Conservation (phyloP, 1,140 invertebrate species). For the Sycophila sp. region DNA sequence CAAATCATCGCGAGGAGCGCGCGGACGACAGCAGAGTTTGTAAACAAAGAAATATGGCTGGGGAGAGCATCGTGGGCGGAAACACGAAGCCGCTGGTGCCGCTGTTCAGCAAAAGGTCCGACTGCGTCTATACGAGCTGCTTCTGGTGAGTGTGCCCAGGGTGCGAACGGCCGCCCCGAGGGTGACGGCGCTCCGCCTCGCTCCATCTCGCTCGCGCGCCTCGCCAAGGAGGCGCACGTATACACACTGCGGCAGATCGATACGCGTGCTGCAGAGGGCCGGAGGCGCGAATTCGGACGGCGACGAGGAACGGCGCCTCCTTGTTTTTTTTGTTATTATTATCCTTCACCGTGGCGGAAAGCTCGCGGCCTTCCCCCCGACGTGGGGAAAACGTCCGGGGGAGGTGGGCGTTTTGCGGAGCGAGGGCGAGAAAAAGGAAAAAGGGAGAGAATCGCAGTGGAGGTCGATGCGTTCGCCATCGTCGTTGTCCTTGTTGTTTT, state of each 20-base stretch:
- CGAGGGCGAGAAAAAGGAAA: not conserved
- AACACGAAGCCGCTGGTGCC: constrained; percentile 63
- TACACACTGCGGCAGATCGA: constrained; percentile 54
- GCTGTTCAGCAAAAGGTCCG: constrained; percentile 61
- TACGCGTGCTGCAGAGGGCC: constrained; percentile 47
- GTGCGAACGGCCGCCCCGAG: too few species aligned
- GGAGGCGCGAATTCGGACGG: too few species aligned
- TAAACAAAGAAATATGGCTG: constrained; percentile 55
- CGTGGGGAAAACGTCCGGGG: too few species aligned
- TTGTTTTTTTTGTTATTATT: too few species aligned
- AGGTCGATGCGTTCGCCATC: not conserved
- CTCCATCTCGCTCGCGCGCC: too few species aligned
- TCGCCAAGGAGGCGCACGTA: not conserved
- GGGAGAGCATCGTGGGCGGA: constrained; percentile 53
- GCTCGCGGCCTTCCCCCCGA: too few species aligned
- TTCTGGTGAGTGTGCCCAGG: constrained; percentile 69
- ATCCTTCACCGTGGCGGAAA: too few species aligned
- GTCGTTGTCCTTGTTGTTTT: too few species aligned
- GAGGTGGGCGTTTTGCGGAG: too few species aligned
- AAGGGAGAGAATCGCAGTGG: too few species aligned
- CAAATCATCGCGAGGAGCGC: not conserved
- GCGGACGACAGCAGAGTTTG: constrained; percentile 27
- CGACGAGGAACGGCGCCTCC: too few species aligned
- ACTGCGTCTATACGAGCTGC: constrained; percentile 68
- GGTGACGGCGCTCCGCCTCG: too few species aligned